Base-by-base conservation (phyloP, 2,888 invertebrate genomes). In the Stenotaenia linearis region DNA sequence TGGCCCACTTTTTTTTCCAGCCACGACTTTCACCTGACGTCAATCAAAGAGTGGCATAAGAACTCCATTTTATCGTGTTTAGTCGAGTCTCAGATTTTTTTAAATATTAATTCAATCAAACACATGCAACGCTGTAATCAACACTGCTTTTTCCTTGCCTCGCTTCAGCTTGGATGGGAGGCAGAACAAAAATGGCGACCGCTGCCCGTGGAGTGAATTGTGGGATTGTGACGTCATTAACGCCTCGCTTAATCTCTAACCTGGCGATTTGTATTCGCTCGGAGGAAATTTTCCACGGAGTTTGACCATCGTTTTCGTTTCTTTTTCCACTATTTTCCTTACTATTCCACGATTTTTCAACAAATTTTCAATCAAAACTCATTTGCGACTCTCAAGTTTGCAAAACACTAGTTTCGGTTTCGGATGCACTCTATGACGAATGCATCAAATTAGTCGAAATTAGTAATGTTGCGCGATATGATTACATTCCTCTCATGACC, bases 111-210 rank as follows among this genome's bases (percentile, higher is more conserved):
- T 23, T 23, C 7, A 56, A 56, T 56, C 7, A 56, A 56, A 56
- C 56, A 56, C 56, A 56, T 56, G 56, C 56, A 56, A 75, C 32
- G 28, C 35, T 30, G 18, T 75, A 75, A 56, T 75, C 75, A 28
- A 28, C 28, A 75, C 30, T 30, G 75, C 35, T 35, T 75, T 75
- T 35, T 35, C 37, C 77, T 37, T 9, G 25, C 40, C 23, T 35
- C 25, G 35, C 35, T 77, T 77, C 77, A 37, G 32, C 77, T 77
- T 37, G 77, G 30, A 37, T 25, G 25, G 32, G 78, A 78, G 78
- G 78, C 78, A 78, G 78, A 78, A 78, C 78, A 78, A 78, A 56
- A 50, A 78, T 78, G 78, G 78, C 78, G 45, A 50, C 78, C 78
- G 45, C 35, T 56, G 23, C 56, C 23, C 35, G 35, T 35, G 77